Base-by-base conservation (phyloP, 2,113 vertebrate genomes). In the Alaudala cheleensis region DNA sequence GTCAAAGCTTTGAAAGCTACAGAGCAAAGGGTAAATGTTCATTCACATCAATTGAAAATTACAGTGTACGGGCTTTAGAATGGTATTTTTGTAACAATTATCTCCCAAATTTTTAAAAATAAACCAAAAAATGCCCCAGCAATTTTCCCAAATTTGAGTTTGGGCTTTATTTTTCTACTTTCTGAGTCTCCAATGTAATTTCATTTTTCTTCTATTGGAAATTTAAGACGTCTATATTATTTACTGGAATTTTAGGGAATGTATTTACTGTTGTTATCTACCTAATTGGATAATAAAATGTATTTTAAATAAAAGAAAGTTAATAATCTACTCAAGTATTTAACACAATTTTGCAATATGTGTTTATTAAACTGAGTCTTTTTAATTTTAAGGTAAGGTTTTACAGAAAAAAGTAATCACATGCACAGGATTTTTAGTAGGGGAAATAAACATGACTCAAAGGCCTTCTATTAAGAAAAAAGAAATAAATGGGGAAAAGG, bases 71-170 rank as follows among this genome's bases (percentile, higher is more conserved):
- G 29, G 62, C 67, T 96, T 65, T 60, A 82, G 65, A 93, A 89
- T 70, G 8, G 25, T 79, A 91, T 88, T 88, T 92, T 94, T n/a
- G 70, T 84, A 92, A 97, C 90, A 91, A 82, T 47, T 50, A 92
- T 80, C 90, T 95, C 77, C 81, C 40, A 9, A 44, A 54, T 73
- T 89, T 95, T 88, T 5, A 94, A 96, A 97, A 96, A 86, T 78
- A 96, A 97, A 96, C 54, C 1, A 47, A 94, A 45, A 86, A 97
- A 95, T 82, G 72, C 57, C 93, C 86, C 73, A 96, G 81, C 53
- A 78, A 83, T 97, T 97, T 93, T 65, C 64, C 1, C 33, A 95
- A 88, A 95, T 85, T 95, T 94, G 86, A 97, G 77, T 74, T 95
- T 95, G 86, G 39, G 8, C 20, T 77, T 82, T 65, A 22, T 88